A percentile compares a stretch with the other conserved stretches of the same genome.
Conservation (phyloP, 2,888 invertebrate species). For the Stramonita haemastoma region DNA sequence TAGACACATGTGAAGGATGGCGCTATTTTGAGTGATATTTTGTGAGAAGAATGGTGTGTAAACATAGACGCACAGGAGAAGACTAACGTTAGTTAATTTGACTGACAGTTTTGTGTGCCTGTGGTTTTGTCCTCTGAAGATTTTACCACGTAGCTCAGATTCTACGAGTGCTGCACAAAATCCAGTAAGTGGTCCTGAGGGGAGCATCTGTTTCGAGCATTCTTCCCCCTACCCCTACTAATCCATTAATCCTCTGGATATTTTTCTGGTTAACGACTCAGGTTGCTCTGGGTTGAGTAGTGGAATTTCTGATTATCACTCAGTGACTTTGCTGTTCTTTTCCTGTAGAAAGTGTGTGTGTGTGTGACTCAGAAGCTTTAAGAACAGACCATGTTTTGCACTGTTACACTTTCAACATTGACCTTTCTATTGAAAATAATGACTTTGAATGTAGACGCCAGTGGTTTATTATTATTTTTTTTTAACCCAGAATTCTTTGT, state of each 20-base stretch:
- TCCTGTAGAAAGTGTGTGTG: not conserved
- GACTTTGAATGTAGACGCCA: too few species aligned
- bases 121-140: conserved; percentile 57
- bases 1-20: too few species aligned
- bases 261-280: not conserved
- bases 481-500: too few species aligned
- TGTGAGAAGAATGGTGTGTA: too few species aligned
- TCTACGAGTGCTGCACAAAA: conserved; percentile 69
- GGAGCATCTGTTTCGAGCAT: not conserved
- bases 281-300: not conserved
- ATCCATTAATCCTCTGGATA: not conserved
- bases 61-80: too few species aligned
- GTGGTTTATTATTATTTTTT: too few species aligned
- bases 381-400: too few species aligned
- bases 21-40: too few species aligned
- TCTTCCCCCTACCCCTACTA: not conserved
- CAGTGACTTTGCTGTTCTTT: not conserved
- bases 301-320: not conserved
- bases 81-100: too few species aligned
- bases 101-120: conserved; percentile 2
- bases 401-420: too few species aligned
- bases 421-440: too few species aligned
- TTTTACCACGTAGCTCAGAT: conserved; percentile 73
- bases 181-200: conserved; percentile 69
- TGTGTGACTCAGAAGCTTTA: too few species aligned